A percentile compares a stretch with the other conserved stretches of the same genome.
phyloP scores from a whole-genome alignment of 2,797 vertebrate genomes.

The Semotilus atromaculatus region DNA sequence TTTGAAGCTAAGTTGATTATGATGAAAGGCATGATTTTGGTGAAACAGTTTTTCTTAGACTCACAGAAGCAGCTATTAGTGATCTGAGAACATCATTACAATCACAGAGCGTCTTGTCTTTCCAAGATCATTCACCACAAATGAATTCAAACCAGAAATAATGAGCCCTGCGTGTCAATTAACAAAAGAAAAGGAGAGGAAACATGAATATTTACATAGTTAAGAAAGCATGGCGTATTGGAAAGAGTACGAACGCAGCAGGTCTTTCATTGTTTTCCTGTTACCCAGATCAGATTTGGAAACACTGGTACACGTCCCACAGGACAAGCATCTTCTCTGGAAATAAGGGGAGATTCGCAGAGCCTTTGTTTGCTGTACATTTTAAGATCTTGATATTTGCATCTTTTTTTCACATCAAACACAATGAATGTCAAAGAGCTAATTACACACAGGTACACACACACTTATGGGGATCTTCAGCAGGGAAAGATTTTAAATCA shows the following conservation, averaged over 20 bases:
- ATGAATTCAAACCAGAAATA: constrained; percentile 45
- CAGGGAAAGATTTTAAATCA: constrained; percentile 8
- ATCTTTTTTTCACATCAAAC: constrained; percentile 81
- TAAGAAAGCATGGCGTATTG: constrained; percentile 50
- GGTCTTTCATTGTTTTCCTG: constrained; percentile 60
- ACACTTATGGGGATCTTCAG: constrained; percentile 2
- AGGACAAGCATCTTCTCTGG: constrained; percentile 72
- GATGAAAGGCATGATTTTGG: constrained; percentile 34
- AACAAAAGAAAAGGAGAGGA: constrained; percentile 27
- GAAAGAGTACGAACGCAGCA: constrained; percentile 63
- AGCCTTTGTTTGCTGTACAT: constrained; percentile 71
- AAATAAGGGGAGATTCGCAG: constrained; percentile 71
- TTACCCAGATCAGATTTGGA: constrained; percentile 70
- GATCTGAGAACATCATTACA: constrained; percentile 35
- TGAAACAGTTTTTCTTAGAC: constrained; percentile 26
- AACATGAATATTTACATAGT: constrained; percentile 54
- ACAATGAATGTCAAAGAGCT: constrained; percentile 56
- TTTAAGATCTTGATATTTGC: constrained; percentile 73
- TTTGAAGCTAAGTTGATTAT: constrained; percentile 28
- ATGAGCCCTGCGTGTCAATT: constrained; percentile 38
- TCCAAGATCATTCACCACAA: constrained; percentile 25
- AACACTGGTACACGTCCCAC: constrained; percentile 70
- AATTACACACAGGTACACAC: constrained; percentile 43
- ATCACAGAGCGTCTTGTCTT: background rate
- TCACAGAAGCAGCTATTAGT: constrained; percentile 27